A percentile compares a stretch with the other conserved stretches of the same genome.
Conservation (phyloP, 2,113 vertebrate genomes). For the Urocolius indicus region DNA sequence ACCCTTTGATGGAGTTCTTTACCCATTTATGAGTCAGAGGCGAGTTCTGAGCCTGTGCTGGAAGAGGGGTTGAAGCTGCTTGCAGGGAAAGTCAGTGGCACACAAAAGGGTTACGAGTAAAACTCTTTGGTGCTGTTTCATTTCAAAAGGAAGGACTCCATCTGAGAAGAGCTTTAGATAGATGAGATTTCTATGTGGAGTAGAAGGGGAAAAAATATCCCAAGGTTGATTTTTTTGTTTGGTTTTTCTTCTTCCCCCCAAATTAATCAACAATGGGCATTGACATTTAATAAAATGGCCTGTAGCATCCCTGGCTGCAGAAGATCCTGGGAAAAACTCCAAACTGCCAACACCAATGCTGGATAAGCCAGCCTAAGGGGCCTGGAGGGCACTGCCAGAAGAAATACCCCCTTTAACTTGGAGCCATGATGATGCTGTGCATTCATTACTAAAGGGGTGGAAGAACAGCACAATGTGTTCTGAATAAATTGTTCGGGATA, state of each 20-base stretch:
- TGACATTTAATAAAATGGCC: constrained; percentile 69
- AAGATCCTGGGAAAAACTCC: constrained; percentile 62
- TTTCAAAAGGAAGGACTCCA: background rate
- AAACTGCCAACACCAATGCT: constrained; percentile 52
- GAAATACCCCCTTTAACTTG: constrained; percentile 53
- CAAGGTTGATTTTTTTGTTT: background rate
- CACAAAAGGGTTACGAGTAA: background rate
- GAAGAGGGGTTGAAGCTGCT: background rate
- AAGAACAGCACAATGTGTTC: background rate
- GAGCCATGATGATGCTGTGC: background rate
- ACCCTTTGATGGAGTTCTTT: too few species aligned
- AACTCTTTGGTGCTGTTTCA: background rate
- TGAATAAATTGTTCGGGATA: background rate
- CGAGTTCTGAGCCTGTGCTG: background rate
- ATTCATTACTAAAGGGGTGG: constrained; percentile 53
- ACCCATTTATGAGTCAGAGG: background rate
- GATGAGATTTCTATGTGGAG: background rate
- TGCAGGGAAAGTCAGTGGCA: background rate
- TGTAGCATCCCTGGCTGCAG: constrained; percentile 39
- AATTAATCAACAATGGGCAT: constrained; percentile 38
- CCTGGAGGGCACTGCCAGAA: constrained; percentile 42
- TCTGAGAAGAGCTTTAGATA: background rate
- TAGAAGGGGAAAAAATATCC: background rate
- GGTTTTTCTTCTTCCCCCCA: background rate
- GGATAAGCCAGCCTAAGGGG: constrained; percentile 14